Base-by-base conservation (phyloP, 2,113 vertebrate species). In the Amblyornis subalaris region DNA sequence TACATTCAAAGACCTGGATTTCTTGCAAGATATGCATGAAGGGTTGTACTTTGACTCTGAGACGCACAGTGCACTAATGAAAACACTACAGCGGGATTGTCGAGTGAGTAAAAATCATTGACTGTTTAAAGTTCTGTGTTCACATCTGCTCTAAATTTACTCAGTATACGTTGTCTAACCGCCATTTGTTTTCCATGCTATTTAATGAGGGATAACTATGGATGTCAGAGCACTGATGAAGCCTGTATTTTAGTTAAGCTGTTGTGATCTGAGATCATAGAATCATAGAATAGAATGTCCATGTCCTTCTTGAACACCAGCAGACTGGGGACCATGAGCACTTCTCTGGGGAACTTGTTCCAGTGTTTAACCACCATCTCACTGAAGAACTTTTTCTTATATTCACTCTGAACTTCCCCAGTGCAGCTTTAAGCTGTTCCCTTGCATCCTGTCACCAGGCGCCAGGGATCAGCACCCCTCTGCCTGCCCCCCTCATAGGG, bases 1-100 rank as follows among this genome's bases (percentile, higher is more conserved):
- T 80, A 99, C 99, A 0, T 99, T 99, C 96, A 99, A 99, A 96
- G 99, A 99, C 96, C 97, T 99, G 97, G 99, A 99, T 98, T 99
- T 99, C 97, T 98, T 99, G 85, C 99, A 99, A 97, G 99, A 99
- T 93, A 98, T 99, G 98, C 98, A 99, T 1, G 99, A 99, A 91
- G 99, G 99, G 21, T 97, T 99, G 86, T 98, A 99, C 98, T 99
- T 99, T 96, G 99, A 99, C 61, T 95, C 98, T 5, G 99, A 99
- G 96, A 99, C 98, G 0, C 98, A 99, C 94, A 99, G 98, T 3
- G 99, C 99, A 9, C 96, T 99, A 69, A 99, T 99, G 98, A 99
- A 99, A 98, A 99, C 99, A 22, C 97, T 99, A 85, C 99, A 99
- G 93, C 98, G 99, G 90, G 99, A 99, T 95, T 99, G 99, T 77